Evolutionary conservation across 2,888 invertebrate species (phyloP).

Genomic region (Corythucha ciliata): DNA sequence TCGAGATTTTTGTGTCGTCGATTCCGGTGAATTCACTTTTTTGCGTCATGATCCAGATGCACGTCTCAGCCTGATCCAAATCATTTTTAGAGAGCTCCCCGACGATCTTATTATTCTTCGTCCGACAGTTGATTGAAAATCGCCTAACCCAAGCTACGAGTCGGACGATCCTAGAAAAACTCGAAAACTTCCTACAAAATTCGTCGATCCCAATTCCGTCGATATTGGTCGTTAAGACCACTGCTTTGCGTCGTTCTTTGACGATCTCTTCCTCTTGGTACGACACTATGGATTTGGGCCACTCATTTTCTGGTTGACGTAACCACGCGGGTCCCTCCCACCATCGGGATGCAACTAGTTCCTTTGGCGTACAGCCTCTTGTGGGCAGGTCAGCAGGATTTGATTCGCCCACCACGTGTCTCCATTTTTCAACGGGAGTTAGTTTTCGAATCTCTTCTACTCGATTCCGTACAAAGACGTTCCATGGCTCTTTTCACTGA

Average conservation of each 20-base stretch:
- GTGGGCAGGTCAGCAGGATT: constrained; percentile 32
- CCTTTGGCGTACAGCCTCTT: constrained; percentile 35
- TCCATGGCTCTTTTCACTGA: constrained; percentile 33
- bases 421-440: constrained; percentile 31
- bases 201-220: too few species aligned
- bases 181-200: too few species aligned
- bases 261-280: constrained; percentile 13
- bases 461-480: constrained; percentile 17
- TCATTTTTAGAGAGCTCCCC: too few species aligned
- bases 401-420: constrained; percentile 35
- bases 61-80: too few species aligned
- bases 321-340: constrained; percentile 39
- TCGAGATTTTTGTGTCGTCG: too few species aligned
- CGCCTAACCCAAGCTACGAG: too few species aligned
- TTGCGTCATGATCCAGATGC: too few species aligned
- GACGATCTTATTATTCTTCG: too few species aligned
- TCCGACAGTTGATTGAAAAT: too few species aligned
- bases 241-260: constrained; percentile 7
- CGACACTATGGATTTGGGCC: constrained; percentile 29
- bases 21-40: too few species aligned
- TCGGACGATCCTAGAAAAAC: too few species aligned
- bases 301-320: constrained; percentile 24
- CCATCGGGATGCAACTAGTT: constrained; percentile 36
- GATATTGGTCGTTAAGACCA: not conserved
- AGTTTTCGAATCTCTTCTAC: constrained; percentile 26